phyloP scores from a whole-genome alignment of 1,140 invertebrate species.

The Ylistrum balloti region DNA sequence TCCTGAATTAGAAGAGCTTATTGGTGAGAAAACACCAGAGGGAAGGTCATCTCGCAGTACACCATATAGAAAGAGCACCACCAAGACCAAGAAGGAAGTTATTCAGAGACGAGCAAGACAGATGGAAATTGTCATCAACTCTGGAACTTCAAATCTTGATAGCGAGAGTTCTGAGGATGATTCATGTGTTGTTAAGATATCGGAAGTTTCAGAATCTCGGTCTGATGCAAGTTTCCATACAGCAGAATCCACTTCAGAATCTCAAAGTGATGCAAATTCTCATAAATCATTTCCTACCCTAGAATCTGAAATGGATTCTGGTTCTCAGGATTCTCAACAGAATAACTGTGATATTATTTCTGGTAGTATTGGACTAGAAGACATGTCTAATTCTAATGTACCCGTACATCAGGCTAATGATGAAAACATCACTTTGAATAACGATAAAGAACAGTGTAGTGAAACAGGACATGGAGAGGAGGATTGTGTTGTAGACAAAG shows the following conservation, averaged over 20 bases:
- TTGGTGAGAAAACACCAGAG: slow-evolving; percentile 69
- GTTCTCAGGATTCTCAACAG: neutral
- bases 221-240: neutral
- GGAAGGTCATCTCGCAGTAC: slow-evolving; percentile 45
- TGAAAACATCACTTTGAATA: neutral
- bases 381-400: neutral
- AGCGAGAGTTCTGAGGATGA: slow-evolving; percentile 42
- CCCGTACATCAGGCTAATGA: neutral
- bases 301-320: neutral
- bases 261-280: no score
- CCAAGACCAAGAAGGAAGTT: slow-evolving; percentile 70
- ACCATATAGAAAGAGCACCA: slow-evolving; percentile 65
- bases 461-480: neutral
- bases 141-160: slow-evolving; percentile 37
- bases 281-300: neutral
- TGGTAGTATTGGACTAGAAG: neutral
- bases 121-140: slow-evolving; percentile 18
- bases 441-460: neutral
- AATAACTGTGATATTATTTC: neutral
- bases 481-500: neutral
- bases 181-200: neutral
- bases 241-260: slow-evolving; percentile 19
- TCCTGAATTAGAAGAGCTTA: slow-evolving; percentile 12
- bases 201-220: slow-evolving; percentile 37
- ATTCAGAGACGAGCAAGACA: slow-evolving; percentile 56